Evolutionary conservation across 2,113 vertebrate species (phyloP).

Genomic region (Dromaius novaehollandiae): DNA sequence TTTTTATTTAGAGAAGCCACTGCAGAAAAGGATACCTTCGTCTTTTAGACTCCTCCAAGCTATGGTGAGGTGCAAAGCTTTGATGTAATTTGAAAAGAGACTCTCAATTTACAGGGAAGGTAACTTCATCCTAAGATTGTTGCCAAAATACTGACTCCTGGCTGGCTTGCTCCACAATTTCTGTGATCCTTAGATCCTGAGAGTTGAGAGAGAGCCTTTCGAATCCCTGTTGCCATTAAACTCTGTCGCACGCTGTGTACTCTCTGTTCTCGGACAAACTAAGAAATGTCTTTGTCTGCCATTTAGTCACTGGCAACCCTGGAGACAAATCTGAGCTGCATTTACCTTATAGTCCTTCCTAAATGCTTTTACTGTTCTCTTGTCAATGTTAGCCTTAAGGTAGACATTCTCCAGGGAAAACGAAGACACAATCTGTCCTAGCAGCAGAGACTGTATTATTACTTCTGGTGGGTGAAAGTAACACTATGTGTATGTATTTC

Average conservation of each 20-base stretch:
- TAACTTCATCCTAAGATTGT: neutral
- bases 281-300: neutral
- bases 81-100: neutral
- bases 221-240: neutral
- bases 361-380: neutral
- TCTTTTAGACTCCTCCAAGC: neutral
- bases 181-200: neutral
- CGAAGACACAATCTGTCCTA: neutral
- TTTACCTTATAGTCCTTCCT: neutral
- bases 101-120: neutral
- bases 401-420: neutral
- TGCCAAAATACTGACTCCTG: neutral
- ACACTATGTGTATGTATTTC: neutral
- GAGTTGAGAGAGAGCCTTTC: neutral
- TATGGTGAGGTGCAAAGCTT: neutral
- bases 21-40: neutral
- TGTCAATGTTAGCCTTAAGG: neutral
- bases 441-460: neutral
- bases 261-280: neutral
- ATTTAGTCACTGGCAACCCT: neutral
- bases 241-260: neutral
- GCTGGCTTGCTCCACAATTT: neutral
- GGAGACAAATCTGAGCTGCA: neutral
- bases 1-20: constrained; percentile 7
- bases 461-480: neutral